phyloP scores from a whole-genome alignment of 2,888 invertebrate species.

The Habroteleia sp. region DNA sequence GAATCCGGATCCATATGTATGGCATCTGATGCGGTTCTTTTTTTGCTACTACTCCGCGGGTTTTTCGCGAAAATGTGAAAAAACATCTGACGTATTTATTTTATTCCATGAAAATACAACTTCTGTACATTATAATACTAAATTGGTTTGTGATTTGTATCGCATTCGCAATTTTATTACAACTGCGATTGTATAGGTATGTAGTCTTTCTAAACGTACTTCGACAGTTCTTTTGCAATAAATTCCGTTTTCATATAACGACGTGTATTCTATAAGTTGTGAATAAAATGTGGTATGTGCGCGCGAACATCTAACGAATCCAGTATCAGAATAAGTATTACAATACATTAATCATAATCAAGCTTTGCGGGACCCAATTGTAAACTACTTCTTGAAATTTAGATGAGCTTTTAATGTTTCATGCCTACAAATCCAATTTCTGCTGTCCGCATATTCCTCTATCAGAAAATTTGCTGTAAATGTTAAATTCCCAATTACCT shows the following conservation, averaged over 20 bases:
- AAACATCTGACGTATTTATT: conserved; percentile 49
- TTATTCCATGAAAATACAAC: conserved; percentile 44
- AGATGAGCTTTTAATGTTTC: too few species aligned
- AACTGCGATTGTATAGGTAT: background rate
- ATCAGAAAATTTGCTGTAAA: background rate
- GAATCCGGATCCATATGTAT: conserved; percentile 68
- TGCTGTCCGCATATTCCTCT: too few species aligned
- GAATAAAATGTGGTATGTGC: too few species aligned
- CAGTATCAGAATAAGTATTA: too few species aligned
- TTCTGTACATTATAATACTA: conserved; percentile 24
- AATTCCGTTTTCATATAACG: too few species aligned
- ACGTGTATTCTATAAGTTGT: too few species aligned
- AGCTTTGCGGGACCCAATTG: too few species aligned
- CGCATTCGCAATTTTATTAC: conserved; percentile 10
- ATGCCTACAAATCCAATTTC: too few species aligned
- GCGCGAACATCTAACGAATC: too few species aligned
- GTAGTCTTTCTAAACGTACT: background rate
- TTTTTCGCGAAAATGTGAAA: conserved; percentile 55
- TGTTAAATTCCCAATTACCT: conserved; percentile 6
- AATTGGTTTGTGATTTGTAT: conserved; percentile 20
- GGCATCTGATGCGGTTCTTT: conserved; percentile 67
- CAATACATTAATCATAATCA: too few species aligned
- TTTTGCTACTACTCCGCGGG: conserved; percentile 58
- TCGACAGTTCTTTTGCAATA: too few species aligned
- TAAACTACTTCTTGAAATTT: too few species aligned